Evolutionary conservation across 2,113 vertebrate genomes (phyloP).

Genomic region (Mobula birostris): DNA sequence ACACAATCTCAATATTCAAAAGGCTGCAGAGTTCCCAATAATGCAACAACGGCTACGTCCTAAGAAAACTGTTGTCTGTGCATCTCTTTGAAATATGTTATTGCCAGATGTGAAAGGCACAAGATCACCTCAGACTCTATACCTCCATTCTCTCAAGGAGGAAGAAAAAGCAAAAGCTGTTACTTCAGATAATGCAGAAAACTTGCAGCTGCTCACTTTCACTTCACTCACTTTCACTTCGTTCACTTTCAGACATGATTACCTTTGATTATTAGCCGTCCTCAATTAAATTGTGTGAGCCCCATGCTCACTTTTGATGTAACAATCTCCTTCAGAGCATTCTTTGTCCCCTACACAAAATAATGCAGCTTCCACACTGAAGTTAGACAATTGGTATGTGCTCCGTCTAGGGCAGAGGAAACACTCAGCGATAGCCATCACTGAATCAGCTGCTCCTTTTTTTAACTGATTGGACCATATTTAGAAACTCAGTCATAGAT

Average conservation of each 20-base stretch:
- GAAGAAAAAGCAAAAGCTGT: not conserved
- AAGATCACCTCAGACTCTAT: not conserved
- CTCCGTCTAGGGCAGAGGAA: conserved; percentile 27
- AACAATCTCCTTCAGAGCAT: not conserved
- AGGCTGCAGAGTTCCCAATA: not conserved
- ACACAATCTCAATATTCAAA: not conserved
- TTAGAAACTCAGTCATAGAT: conserved; percentile 13
- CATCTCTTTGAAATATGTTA: not conserved
- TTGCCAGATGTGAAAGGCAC: not conserved
- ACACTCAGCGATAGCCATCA: not conserved
- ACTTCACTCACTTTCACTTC: not conserved
- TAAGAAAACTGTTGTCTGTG: not conserved
- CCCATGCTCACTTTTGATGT: not conserved
- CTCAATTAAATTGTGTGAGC: not conserved
- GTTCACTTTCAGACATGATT: not conserved
- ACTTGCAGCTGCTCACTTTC: not conserved
- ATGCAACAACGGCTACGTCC: not conserved
- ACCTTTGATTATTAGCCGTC: not conserved
- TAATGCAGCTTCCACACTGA: not conserved
- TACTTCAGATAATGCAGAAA: not conserved
- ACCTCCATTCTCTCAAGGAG: not conserved
- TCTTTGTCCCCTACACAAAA: conserved; percentile 2
- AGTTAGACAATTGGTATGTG: conserved; percentile 5
- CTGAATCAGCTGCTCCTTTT: conserved; percentile 18
- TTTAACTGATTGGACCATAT: conserved; percentile 30